Conservation (phyloP, 2,113 vertebrate genomes). For the Cercocebus atys region DNA sequence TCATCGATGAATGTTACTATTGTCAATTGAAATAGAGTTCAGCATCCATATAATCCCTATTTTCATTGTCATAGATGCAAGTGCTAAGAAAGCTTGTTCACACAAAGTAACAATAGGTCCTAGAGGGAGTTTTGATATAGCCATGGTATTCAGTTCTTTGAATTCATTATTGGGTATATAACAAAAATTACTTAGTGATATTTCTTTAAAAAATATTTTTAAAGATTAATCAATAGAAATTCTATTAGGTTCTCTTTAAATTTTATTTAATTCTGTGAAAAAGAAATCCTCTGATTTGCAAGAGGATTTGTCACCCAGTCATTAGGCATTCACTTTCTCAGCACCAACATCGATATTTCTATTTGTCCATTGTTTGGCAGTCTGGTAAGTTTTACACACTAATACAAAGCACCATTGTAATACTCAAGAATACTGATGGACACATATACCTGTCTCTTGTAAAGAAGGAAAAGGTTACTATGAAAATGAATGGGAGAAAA, state of each 20-base stretch:
- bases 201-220: slow-evolving; percentile 40
- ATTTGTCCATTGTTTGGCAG: neutral
- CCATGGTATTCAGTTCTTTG: neutral
- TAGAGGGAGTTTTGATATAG: neutral
- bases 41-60: neutral
- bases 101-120: slow-evolving; percentile 4
- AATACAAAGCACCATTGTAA: neutral
- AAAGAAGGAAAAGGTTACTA: neutral
- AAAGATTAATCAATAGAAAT: slow-evolving; percentile 36
- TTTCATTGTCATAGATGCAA: slow-evolving; percentile 44
- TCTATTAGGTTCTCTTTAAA: slow-evolving; percentile 1
- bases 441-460: neutral
- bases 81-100: neutral
- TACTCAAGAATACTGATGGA: neutral
- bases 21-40: neutral
- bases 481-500: neutral
- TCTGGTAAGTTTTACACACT: neutral
- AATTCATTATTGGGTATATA: slow-evolving; percentile 6
- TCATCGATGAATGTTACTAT: neutral
- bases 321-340: neutral
- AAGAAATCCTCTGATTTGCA: slow-evolving; percentile 7
- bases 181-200: slow-evolving; percentile 34
- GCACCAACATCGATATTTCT: neutral
- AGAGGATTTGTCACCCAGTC: slow-evolving; percentile 7
- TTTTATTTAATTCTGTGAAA: slow-evolving; percentile 25